These are phyloP conservation scores for Strigamia crassipes DNA, from an alignment of 2,888 invertebrate genomes.

Conservation along the genomic window DNA sequence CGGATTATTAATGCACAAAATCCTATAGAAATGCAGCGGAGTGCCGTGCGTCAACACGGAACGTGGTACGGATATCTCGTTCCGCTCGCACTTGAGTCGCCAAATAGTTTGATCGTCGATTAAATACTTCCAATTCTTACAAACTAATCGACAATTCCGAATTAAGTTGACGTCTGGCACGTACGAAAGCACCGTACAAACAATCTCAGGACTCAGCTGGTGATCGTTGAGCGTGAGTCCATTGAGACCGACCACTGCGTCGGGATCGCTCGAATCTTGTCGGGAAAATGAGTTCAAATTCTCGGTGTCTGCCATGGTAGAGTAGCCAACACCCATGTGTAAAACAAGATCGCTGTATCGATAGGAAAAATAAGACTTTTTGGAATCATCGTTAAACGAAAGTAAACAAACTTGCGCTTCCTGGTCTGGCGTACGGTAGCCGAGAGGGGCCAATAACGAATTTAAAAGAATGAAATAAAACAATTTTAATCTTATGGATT, in stretches of 20 bases:
- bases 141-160: not conserved
- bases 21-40: conserved; percentile 2
- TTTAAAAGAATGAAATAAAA: too few species aligned
- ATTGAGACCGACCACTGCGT: not conserved
- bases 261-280: not conserved
- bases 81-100: not conserved
- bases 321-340: not conserved
- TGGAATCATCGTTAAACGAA: too few species aligned
- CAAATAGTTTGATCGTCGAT: conserved; percentile 28
- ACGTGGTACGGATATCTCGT: not conserved
- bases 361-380: too few species aligned
- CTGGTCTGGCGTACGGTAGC: too few species aligned
- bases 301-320: not conserved
- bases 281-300: not conserved
- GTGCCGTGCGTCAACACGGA: not conserved
- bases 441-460: too few species aligned
- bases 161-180: not conserved
- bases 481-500: too few species aligned
- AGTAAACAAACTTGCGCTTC: too few species aligned
- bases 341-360: too few species aligned
- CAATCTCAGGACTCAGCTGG: conserved; percentile 1
- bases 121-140: conserved; percentile 25
- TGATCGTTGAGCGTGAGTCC: not conserved
- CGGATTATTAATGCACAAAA: conserved; percentile 18
- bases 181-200: not conserved